Evolutionary conservation across 2,113 vertebrate genomes (phyloP).

Genomic region (Benitochromis conjunctus): DNA sequence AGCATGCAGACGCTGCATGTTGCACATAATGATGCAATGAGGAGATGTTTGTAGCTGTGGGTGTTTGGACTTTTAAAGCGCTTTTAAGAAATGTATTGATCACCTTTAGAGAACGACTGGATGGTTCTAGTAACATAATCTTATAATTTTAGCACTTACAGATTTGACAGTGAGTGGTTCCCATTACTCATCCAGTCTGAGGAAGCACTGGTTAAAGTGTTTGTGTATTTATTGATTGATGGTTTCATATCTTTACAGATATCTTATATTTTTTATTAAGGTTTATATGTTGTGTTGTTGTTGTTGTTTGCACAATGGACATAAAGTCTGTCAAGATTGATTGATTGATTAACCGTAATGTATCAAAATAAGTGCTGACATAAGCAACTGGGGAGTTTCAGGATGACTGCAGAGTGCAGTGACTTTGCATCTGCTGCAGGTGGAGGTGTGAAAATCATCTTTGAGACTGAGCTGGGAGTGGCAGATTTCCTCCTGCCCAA

Average conservation of each 20-base stretch:
- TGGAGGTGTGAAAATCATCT: slow-evolving; percentile 75
- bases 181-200: too few relatives aligned
- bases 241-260: too few relatives aligned
- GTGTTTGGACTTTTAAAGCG: neutral
- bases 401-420: neutral
- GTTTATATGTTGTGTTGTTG: too few relatives aligned
- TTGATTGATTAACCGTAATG: too few relatives aligned
- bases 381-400: too few relatives aligned
- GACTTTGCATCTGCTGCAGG: slow-evolving; percentile 54
- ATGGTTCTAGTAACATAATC: neutral
- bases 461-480: slow-evolving; percentile 80
- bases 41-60: neutral
- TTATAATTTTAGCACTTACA: neutral
- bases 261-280: too few relatives aligned
- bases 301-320: too few relatives aligned
- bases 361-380: too few relatives aligned
- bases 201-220: neutral
- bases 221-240: neutral
- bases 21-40: accelerated
- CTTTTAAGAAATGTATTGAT: neutral
- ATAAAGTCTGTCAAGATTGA: too few relatives aligned
- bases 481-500: slow-evolving; percentile 88
- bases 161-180: accelerated
- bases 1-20: neutral
- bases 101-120: neutral